Conservation (phyloP, 1,140 invertebrate species). For the Lanistes nyassanus region DNA sequence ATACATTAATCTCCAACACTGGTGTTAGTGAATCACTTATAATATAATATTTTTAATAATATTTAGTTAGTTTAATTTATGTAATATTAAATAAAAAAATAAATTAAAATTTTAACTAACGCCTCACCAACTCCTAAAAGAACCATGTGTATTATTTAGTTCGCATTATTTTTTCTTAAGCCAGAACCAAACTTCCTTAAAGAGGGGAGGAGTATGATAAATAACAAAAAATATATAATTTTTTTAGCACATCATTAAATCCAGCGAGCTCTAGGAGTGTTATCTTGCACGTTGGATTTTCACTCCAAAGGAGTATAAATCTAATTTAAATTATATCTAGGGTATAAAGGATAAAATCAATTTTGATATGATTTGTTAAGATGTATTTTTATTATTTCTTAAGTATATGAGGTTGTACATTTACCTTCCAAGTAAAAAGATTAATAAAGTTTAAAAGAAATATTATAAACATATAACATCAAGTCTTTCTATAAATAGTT, state of each 20-base stretch:
- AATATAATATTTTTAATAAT: not conserved
- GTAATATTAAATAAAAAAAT: not conserved
- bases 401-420: constrained; percentile 10
- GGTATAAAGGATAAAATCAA: no score
- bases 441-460: constrained; percentile 15
- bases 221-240: not conserved
- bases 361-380: no score
- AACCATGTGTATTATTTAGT: not conserved
- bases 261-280: not conserved
- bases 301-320: not conserved
- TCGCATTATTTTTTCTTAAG: constrained; percentile 1
- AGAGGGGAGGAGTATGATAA: no score
- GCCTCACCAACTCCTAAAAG: not conserved
- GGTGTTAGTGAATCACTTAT: not conserved
- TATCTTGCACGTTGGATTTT: not conserved
- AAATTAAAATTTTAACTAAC: no score
- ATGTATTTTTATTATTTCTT: constrained; percentile 3
- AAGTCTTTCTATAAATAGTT: no score
- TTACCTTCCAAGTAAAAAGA: constrained; percentile 15
- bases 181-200: not conserved
- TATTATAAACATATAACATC: no score
- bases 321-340: no score
- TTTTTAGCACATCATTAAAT: not conserved
- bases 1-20: not conserved
- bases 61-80: not conserved